Percentiles rank a stretch among this genome's conserved stretches.
phyloP scores from a whole-genome alignment of 2,888 invertebrate species.

The Elysia crispata region DNA sequence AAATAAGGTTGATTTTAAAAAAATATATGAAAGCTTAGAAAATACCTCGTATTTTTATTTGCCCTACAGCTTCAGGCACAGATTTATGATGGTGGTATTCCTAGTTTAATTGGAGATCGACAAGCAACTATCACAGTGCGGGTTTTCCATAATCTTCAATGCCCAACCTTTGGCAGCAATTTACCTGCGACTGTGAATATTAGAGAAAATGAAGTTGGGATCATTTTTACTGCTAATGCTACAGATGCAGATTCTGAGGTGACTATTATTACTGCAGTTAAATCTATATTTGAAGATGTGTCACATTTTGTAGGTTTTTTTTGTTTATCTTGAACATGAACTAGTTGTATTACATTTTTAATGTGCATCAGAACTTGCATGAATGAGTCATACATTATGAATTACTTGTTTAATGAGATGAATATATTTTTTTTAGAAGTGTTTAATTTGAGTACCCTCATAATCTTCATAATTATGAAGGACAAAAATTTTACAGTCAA shows the following conservation, averaged over 20 bases:
- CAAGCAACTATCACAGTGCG: slow-evolving; percentile 50
- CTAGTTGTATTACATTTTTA: not conserved
- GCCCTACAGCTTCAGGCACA: slow-evolving; percentile 11
- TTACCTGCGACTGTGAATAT: slow-evolving; percentile 47
- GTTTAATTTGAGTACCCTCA: no score
- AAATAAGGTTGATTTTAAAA: no score
- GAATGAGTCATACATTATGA: no score
- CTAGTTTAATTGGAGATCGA: slow-evolving; percentile 41
- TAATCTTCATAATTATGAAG: no score
- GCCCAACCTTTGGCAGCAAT: slow-evolving; percentile 55
- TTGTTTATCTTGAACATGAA: not conserved
- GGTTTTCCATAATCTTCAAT: slow-evolving; percentile 53
- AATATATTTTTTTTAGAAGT: no score
- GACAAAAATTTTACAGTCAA: no score
- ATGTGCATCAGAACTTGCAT: no score
- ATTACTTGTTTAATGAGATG: no score
- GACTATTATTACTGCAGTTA: slow-evolving; percentile 44
- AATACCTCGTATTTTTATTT: no score
- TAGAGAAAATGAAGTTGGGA: slow-evolving; percentile 49
- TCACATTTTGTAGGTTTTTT: not conserved
- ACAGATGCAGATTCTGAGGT: slow-evolving; percentile 61
- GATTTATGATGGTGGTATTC: slow-evolving; percentile 50
- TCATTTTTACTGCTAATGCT: slow-evolving; percentile 54
- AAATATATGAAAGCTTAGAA: no score
- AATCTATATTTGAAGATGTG: not conserved